Conservation (phyloP, 2,888 invertebrate genomes). For the Panorpa germanica region DNA sequence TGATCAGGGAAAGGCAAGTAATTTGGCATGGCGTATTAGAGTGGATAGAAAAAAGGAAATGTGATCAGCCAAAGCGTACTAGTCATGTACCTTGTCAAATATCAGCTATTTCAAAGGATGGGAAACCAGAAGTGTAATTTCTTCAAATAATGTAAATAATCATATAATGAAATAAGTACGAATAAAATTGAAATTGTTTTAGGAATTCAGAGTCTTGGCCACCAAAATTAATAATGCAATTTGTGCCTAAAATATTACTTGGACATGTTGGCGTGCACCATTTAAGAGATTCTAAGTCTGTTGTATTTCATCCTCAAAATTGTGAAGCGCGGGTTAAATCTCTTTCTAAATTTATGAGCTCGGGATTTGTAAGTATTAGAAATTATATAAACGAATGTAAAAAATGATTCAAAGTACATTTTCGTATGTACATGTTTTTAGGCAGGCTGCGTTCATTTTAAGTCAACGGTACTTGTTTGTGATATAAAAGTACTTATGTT, state of each 20-base stretch:
- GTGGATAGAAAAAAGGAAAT: slow-evolving; percentile 86
- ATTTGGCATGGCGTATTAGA: slow-evolving; percentile 74
- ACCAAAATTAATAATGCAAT: slow-evolving; percentile 75
- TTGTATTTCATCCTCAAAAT: slow-evolving; percentile 70
- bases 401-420: too few species aligned
- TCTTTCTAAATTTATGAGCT: slow-evolving; percentile 82
- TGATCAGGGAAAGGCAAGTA: too few species aligned
- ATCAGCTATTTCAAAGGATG: slow-evolving; percentile 48
- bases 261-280: slow-evolving; percentile 78
- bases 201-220: slow-evolving; percentile 89
- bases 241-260: slow-evolving; percentile 84
- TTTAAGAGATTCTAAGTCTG: slow-evolving; percentile 82
- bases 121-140: slow-evolving; percentile 69
- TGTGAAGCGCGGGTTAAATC: slow-evolving; percentile 73
- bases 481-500: slow-evolving; percentile 66
- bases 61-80: slow-evolving; percentile 57
- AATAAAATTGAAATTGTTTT: too few species aligned
- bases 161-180: background rate
- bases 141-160: slow-evolving; percentile 8
- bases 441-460: too few species aligned
- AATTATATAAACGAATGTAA: background rate
- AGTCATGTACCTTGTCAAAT: slow-evolving; percentile 64
- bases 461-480: too few species aligned
- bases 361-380: slow-evolving; percentile 59
- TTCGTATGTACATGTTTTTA: too few species aligned